phyloP scores from a whole-genome alignment of 2,797 vertebrate species.

The Acrocephalus scirpaceus region DNA sequence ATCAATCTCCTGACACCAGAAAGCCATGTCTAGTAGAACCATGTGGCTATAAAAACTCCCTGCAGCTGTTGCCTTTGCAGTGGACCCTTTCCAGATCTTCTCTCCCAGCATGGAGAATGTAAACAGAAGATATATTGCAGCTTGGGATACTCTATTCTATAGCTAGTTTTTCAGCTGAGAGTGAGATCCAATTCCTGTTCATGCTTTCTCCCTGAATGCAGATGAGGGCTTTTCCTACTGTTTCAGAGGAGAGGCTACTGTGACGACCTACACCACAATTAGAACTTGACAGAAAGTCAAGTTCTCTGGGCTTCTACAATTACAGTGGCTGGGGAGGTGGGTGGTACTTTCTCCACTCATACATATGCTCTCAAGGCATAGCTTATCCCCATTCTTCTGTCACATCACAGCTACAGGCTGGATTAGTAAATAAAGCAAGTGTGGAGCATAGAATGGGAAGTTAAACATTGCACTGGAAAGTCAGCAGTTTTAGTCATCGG shows the following conservation, averaged over 20 bases:
- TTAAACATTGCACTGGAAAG: not conserved
- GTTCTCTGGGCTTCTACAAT: not conserved
- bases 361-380: not conserved
- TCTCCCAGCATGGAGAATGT: not conserved
- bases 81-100: not conserved
- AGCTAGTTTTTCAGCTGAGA: not conserved
- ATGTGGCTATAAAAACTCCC: not conserved
- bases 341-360: not conserved
- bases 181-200: not conserved
- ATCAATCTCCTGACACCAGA: not conserved
- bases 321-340: not conserved
- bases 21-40: not conserved
- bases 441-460: not conserved
- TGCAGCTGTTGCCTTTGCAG: not conserved
- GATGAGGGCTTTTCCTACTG: not conserved
- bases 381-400: not conserved
- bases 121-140: not conserved
- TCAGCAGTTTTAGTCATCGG: slow-evolving; percentile 42
- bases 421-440: slow-evolving; percentile 21
- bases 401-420: not conserved
- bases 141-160: not conserved
- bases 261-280: not conserved
- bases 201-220: not conserved
- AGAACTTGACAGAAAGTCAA: not conserved
- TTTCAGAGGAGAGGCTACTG: not conserved